Base-by-base conservation (phyloP, 2,888 invertebrate genomes). In the Limulus polyphemus region DNA sequence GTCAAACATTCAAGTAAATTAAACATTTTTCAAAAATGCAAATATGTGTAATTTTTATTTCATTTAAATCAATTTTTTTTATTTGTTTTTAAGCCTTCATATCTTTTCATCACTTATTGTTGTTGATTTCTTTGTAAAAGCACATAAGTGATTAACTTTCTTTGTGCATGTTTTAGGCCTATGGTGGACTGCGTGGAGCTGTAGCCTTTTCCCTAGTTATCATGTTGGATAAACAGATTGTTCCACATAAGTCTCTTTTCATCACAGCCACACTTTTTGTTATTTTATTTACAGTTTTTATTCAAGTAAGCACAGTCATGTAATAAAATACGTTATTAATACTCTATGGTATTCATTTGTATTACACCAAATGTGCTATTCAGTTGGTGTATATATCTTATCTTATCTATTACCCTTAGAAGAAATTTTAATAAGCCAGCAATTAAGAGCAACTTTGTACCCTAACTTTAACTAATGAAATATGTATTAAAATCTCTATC, bases 161-260 rank as follows among this genome's bases (percentile, higher is more conserved):
- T 63, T 11, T 59, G 49, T 62, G 11, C 32, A 47, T 13, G 11
- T 55, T 69, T 57, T 62, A 75, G 79, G 77, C 79, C 10, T 82
- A 81, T 68, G 81, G 81, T 16, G 81, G 81, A 13, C 73, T 81
- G 47, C 72, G 81, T 48, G 81, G 81, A 9, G 81, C 81, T 2
- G 80, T 81, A 1, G 80, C 80, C 48, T 81, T 82, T 72, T 80
- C 80, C 0, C 73, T 81, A 56, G 81, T 79, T 2, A 78, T 79
- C 61, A 77, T 81, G 75, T 71, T 82, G 46, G 66, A 74, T 11
- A 69, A 71, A 10, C 65, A 71, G 3, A 69, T 71, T 1, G 67
- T 74, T 56, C 69, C 72, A 4, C 70, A 69, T 49, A 73, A 73
- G 60, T 72, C 76, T 55, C 73, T 76, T 12, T 73, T 79, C 56